Conservation (phyloP, 2,797 vertebrate species). For the Bovichtus variegatus region DNA sequence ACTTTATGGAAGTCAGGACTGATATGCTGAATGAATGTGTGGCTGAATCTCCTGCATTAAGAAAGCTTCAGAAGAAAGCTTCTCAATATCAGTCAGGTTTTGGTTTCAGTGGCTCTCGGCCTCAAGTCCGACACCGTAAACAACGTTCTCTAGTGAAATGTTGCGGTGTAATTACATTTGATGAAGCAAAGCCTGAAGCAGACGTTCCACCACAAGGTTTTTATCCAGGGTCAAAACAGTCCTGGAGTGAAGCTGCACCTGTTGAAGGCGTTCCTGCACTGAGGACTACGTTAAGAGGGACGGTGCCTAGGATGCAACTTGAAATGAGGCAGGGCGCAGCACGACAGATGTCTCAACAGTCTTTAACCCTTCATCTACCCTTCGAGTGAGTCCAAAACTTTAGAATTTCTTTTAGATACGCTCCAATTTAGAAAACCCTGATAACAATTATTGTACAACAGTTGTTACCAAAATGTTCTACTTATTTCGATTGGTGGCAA, state of each 20-base stretch:
- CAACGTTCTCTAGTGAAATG: not conserved
- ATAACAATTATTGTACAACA: not conserved
- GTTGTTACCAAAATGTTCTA: not conserved
- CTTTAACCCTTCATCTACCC: too few species aligned
- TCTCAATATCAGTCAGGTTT: too few species aligned
- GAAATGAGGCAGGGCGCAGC: too few species aligned
- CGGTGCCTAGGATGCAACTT: too few species aligned
- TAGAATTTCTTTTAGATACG: not conserved
- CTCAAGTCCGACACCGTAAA: not conserved
- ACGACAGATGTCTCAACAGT: too few species aligned
- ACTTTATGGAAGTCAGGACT: too few species aligned
- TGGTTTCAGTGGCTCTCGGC: not conserved
- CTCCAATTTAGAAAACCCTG: not conserved
- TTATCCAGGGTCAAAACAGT: not conserved
- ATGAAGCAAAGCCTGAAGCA: not conserved
- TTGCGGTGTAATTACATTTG: not conserved
- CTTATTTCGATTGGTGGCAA: not conserved
- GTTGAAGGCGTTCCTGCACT: too few species aligned
- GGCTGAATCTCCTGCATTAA: too few species aligned
- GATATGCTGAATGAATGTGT: too few species aligned
- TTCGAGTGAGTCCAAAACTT: not conserved
- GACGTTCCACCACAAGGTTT: not conserved
- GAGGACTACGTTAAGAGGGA: too few species aligned
- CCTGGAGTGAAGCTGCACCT: not conserved
- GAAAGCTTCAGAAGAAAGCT: too few species aligned